Evolutionary conservation across 2,113 vertebrate species (phyloP), one percentile per base, ranked within the genome.

Genomic region (Phalacrocorax pelagicus): DNA sequence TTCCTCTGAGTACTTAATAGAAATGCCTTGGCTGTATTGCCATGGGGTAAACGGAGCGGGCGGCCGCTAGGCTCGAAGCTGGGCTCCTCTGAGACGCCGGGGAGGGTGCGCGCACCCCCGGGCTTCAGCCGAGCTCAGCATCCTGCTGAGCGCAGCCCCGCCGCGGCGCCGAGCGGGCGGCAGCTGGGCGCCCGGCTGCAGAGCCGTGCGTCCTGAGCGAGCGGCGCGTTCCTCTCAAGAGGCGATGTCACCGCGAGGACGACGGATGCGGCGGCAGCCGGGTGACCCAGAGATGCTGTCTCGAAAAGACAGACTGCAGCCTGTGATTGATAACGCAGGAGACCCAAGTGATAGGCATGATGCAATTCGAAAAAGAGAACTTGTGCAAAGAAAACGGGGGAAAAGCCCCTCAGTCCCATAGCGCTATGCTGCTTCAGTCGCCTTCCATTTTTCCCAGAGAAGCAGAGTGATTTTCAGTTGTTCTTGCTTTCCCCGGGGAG

Each of bases 21-120:
- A 34, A 23, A 42, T 36, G 63, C 58, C 22, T 27, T 12, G 21
- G 38, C 40, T 19, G 26, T 16, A 17, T 9, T 13, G 16, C 14
- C 7, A 4, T 0, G 2, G 78, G 40, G 21, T 3, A 8, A 27
- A 47, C 0, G 1, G 34, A 14, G 18, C 5, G 1, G 1, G 4
- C 3, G 54, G 20, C 51, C 11, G 1, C 34, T 13, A 3, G 49
- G n/a, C 26, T 49, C 30, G 7, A 10, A 10, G 17, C 1, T 5
- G 38, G 15, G 49, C n/a, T 61, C 8, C 36, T 23, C 17, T 3
- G 22, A 16, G 12, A 57, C 36, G 66, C 42, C 11, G 51, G 24
- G 1, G 52, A 47, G 29, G 11, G 29, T 0, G 8, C 20, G 18
- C 19, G 11, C 9, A 5, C 3, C 34, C 2, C 1, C 27, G 2